Evolutionary conservation across 2,113 vertebrate genomes (phyloP).

Genomic region (Prietella phreatophila): DNA sequence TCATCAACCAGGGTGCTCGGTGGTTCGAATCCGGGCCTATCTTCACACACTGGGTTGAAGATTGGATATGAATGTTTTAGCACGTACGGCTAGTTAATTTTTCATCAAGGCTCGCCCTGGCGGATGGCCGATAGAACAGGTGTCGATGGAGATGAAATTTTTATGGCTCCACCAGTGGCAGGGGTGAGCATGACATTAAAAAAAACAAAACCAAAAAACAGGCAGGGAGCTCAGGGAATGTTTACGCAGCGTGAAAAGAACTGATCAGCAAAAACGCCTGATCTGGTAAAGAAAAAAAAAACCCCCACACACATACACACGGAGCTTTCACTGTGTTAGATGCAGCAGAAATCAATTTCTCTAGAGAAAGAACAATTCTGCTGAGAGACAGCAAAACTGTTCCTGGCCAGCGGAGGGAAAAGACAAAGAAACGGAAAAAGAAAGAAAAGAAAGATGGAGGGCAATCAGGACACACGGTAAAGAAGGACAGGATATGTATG

Average conservation of each 20-base stretch:
- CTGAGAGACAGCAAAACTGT: slow-evolving; percentile 21
- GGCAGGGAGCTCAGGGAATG: slow-evolving; percentile 69
- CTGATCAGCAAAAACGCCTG: slow-evolving; percentile 60
- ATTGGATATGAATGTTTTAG: slow-evolving; percentile 72
- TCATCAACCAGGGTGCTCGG: background rate
- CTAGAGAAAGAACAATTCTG: slow-evolving; percentile 46
- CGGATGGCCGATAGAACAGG: slow-evolving; percentile 71
- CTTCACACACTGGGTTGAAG: slow-evolving; percentile 25
- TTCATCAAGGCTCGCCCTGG: slow-evolving; percentile 58
- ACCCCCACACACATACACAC: background rate
- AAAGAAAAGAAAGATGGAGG: slow-evolving; percentile 44
- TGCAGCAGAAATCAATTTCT: slow-evolving; percentile 67
- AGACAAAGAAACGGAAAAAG: slow-evolving; percentile 25
- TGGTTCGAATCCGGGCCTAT: background rate
- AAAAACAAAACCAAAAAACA: slow-evolving; percentile 49
- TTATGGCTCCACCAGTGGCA: slow-evolving; percentile 68
- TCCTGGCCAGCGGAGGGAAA: background rate
- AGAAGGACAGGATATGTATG: background rate
- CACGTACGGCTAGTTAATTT: slow-evolving; percentile 64
- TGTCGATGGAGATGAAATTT: slow-evolving; percentile 72
- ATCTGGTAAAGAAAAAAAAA: slow-evolving; percentile 33
- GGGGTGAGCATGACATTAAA: slow-evolving; percentile 70
- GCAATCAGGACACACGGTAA: background rate
- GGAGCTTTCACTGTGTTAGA: slow-evolving; percentile 52
- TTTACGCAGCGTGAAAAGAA: slow-evolving; percentile 72